Percentiles rank a stretch among this genome's conserved stretches.
Evolutionary conservation across 2,797 vertebrate genomes (phyloP).

Genomic region (Myioborus melanocephalus): DNA sequence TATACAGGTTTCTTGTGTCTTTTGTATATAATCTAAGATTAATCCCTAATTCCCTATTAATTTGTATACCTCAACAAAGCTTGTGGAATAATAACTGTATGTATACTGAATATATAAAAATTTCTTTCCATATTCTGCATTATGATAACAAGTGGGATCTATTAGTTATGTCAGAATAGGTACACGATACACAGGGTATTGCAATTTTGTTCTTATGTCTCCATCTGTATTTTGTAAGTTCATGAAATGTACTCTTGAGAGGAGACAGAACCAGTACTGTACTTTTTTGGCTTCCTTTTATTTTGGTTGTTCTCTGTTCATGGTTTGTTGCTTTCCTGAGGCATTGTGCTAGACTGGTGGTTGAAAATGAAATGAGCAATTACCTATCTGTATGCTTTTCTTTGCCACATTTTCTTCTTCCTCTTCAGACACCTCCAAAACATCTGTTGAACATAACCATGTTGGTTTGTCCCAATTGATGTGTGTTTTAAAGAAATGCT

Average conservation of each 20-base stretch:
- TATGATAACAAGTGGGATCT: background rate
- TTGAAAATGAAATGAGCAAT: conserved; percentile 2
- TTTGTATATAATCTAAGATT: background rate
- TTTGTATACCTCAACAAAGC: background rate
- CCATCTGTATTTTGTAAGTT: background rate
- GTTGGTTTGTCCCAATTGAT: background rate
- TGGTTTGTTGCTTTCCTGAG: background rate
- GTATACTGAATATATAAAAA: background rate
- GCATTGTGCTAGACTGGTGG: background rate
- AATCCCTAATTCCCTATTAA: background rate
- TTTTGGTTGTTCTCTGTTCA: background rate
- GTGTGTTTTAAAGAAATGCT: background rate
- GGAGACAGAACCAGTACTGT: background rate
- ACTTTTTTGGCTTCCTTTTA: background rate
- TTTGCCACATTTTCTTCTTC: background rate
- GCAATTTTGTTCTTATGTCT: background rate
- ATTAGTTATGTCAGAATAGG: background rate
- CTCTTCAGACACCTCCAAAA: background rate
- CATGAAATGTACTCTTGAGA: background rate
- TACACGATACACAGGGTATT: background rate
- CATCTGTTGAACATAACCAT: conserved; percentile 11
- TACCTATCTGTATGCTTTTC: background rate
- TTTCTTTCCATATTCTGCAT: background rate
- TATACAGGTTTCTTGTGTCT: background rate
- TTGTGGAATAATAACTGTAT: background rate